Evolutionary conservation across 2,888 invertebrate genomes (phyloP).

Genomic region (Fragum fragum): DNA sequence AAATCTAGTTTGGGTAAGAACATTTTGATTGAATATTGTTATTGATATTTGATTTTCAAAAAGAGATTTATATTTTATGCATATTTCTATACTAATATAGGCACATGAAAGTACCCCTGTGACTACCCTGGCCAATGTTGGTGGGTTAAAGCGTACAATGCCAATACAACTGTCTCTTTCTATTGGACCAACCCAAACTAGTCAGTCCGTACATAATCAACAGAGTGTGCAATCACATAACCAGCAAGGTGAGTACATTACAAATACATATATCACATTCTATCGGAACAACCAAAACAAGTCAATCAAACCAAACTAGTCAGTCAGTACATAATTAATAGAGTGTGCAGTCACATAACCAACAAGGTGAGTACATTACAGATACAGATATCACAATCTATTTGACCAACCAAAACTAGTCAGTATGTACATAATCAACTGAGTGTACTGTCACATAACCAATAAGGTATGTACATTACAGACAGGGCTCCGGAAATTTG

Average conservation of each 20-base stretch:
- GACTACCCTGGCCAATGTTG: slow-evolving; percentile 29
- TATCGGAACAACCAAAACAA: no score
- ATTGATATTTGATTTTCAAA: no score
- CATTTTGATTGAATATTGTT: no score
- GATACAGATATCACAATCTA: slow-evolving; percentile 81
- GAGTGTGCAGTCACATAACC: neutral
- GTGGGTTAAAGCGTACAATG: slow-evolving; percentile 71
- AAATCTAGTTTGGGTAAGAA: no score
- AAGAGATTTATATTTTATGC: no score
- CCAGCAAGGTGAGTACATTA: slow-evolving; percentile 39
- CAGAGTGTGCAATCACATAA: neutral
- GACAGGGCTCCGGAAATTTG: no score
- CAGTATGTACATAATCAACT: neutral
- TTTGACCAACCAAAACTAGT: no score
- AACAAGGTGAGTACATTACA: slow-evolving; percentile 63
- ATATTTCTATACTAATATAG: slow-evolving; percentile 14
- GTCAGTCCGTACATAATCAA: slow-evolving; percentile 8
- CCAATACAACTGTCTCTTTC: slow-evolving; percentile 83
- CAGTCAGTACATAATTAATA: slow-evolving; percentile 1
- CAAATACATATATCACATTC: slow-evolving; percentile 83
- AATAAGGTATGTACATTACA: neutral
- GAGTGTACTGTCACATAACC: neutral
- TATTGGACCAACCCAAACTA: slow-evolving; percentile 68
- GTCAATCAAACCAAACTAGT: slow-evolving; percentile 37
- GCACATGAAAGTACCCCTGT: slow-evolving; percentile 35